Evolutionary conservation across 2,888 invertebrate species (phyloP).

Genomic region (Ypsolopha sequella): DNA sequence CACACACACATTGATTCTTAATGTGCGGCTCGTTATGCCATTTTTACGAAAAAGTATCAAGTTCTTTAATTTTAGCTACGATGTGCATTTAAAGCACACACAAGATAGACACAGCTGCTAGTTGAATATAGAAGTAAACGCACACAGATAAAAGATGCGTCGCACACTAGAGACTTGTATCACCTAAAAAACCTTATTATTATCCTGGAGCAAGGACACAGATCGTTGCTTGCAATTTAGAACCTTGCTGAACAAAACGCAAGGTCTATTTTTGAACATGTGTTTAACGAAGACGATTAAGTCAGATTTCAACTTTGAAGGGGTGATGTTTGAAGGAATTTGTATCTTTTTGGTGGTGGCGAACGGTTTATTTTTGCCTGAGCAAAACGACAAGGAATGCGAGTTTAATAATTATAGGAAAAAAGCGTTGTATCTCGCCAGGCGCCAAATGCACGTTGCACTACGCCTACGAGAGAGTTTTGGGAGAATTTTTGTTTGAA

Average conservation of each 20-base stretch:
- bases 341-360: constrained; percentile 13
- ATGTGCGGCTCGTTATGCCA: not conserved
- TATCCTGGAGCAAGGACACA: constrained; percentile 49
- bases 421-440: constrained; percentile 44
- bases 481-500: too few species aligned
- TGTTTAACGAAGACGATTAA: constrained; percentile 37
- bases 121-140: constrained; percentile 38
- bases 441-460: constrained; percentile 64
- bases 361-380: constrained; percentile 23
- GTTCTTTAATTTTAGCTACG: constrained; percentile 22
- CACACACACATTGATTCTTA: not conserved
- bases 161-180: constrained; percentile 54
- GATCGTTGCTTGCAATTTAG: constrained; percentile 16
- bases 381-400: constrained; percentile 33
- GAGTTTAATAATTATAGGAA: constrained; percentile 54
- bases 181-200: constrained; percentile 65
- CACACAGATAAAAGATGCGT: constrained; percentile 40
- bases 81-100: constrained; percentile 37
- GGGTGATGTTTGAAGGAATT: constrained; percentile 15
- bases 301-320: constrained; percentile 49
- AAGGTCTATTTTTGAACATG: constrained; percentile 14
- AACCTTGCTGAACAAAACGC: constrained; percentile 15
- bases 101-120: constrained; percentile 68
- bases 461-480: constrained; percentile 27
- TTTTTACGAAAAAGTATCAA: constrained; percentile 25